Evolutionary conservation across 2,113 vertebrate species (phyloP), one percentile per base, ranked within the genome.

Genomic region (Phylloscopus trochilus): DNA sequence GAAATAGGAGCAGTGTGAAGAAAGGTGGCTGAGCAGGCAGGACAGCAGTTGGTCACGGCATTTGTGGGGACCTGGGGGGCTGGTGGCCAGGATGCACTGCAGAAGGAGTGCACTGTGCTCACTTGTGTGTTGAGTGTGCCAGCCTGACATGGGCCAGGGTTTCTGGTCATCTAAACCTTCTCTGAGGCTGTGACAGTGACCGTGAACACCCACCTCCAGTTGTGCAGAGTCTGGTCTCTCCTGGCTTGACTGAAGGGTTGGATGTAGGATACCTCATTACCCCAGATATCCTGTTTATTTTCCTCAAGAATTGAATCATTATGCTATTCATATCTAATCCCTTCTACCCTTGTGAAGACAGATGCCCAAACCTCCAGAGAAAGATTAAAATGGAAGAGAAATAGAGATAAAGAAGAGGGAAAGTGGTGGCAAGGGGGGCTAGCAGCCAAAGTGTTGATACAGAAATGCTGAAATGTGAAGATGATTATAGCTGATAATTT

Each of bases 61-160:
- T 51, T 30, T 3, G 22, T 5, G 23, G 82, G 62, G 68, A 49
- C 60, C 8, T 6, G 68, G 62, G 41, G 58, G 39, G 15, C 52
- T 3, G 21, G 74, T 24, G 12, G 49, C 60, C 0, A 1, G 53
- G 58, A 9, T 5, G 30, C 46, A 13, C 44, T 13, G 56, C 3
- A 4, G 55, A 9, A 74, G 39, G 58, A 55, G 7, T 52, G n/a
- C 66, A 10, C 56, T 69, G 24, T 23, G 21, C 3, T 27, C 9
- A 26, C 9, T 18, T 15, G 21, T 19, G 51, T 41, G 13, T 43
- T 15, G 33, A 14, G 44, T 31, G 30, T 49, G 49, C 46, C 63
- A 83, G 22, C 35, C 47, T 0, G 0, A 3, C 15, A 0, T 3
- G n/a, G 9, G 13, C 11, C 19, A 51, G 62, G 21, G 51, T 20